phyloP scores from a whole-genome alignment of 1,140 invertebrate genomes.

The Adelges cooleyi region DNA sequence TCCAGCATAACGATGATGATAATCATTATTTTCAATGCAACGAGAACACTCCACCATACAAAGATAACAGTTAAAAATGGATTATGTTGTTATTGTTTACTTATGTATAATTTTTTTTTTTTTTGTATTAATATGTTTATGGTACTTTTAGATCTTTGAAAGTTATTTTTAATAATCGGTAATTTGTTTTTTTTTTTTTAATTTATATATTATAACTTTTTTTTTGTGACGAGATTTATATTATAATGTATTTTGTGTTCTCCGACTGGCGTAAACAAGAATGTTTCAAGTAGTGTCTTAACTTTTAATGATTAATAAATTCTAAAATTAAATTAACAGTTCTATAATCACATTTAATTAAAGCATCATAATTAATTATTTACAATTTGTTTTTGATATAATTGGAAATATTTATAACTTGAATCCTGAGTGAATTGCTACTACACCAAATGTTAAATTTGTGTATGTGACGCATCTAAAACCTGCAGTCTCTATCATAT shows the following conservation, averaged over 20 bases:
- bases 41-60: constrained; percentile 4
- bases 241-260: constrained; percentile 14
- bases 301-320: constrained; percentile 24
- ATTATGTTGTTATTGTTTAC: constrained; percentile 29
- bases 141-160: constrained; percentile 22
- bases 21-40: constrained; percentile 24
- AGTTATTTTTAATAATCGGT: constrained; percentile 21
- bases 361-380: constrained; percentile 18
- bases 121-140: constrained; percentile 23
- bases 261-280: constrained; percentile 26
- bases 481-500: constrained; percentile 77
- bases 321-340: constrained; percentile 27
- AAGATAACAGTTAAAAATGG: constrained; percentile 25
- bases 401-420: constrained; percentile 49
- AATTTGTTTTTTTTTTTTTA: no score
- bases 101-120: constrained; percentile 28
- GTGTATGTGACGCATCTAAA: constrained; percentile 77
- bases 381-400: constrained; percentile 11
- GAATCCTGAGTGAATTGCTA: constrained; percentile 89
- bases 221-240: constrained; percentile 11
- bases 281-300: constrained; percentile 28
- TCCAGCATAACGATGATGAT: constrained; percentile 21
- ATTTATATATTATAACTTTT: constrained; percentile 8
- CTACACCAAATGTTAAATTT: constrained; percentile 80
- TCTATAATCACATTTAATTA: constrained; percentile 24